A percentile compares a stretch with the other conserved stretches of the same genome.
phyloP scores from a whole-genome alignment of 1,140 invertebrate species.

The Penaeus vannamei region DNA sequence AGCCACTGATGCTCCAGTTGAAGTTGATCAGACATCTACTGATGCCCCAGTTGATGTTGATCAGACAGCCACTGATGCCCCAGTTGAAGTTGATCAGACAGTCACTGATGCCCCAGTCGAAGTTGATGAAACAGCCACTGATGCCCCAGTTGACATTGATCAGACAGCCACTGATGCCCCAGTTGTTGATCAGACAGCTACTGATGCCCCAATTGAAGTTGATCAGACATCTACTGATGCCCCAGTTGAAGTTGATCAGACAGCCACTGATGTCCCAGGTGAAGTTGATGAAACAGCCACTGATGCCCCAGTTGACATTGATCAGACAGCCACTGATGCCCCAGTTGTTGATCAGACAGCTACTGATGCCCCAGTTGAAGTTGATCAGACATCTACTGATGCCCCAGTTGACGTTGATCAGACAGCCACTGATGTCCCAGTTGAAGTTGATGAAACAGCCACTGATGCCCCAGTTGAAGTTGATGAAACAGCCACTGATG shows the following conservation, averaged over 20 bases:
- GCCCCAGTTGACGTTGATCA: background rate
- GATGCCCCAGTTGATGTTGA: too few relatives aligned
- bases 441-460: background rate
- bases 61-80: too few relatives aligned
- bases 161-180: too few relatives aligned
- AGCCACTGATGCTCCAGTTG: too few relatives aligned
- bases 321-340: background rate
- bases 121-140: too few relatives aligned
- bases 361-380: background rate
- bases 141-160: too few relatives aligned
- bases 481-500: background rate
- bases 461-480: background rate
- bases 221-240: slow-evolving; percentile 18
- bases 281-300: slow-evolving; percentile 14
- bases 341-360: slow-evolving; percentile 32
- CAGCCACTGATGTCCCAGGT: background rate
- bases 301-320: background rate
- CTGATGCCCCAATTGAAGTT: background rate
- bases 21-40: too few relatives aligned
- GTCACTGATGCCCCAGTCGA: too few relatives aligned
- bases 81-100: too few relatives aligned
- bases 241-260: background rate
- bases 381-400: slow-evolving; percentile 1
- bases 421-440: background rate
- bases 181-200: background rate